Conservation (phyloP, 2,113 vertebrate species). For the Petrocephalus microphthalmus region DNA sequence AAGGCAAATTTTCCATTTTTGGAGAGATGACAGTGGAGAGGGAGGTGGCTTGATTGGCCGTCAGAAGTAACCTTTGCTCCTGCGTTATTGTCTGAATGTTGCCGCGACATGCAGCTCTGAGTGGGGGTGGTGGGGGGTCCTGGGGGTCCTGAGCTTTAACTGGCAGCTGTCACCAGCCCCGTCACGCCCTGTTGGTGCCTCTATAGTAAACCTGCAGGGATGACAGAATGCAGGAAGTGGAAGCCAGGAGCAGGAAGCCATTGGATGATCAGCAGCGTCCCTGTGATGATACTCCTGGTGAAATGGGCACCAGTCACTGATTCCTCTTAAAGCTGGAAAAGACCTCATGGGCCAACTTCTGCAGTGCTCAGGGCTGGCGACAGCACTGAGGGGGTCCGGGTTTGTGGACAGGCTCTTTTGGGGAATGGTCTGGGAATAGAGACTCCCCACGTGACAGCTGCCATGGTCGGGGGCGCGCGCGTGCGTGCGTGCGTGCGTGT, state of each 20-base stretch:
- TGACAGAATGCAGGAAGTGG: not conserved
- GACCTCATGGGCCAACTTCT: not conserved
- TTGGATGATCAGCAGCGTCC: not conserved
- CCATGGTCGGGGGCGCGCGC: slow-evolving; percentile 32
- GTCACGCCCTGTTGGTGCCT: not conserved
- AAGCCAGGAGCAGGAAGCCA: not conserved
- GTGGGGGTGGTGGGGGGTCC: slow-evolving; percentile 31
- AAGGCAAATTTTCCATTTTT: not conserved
- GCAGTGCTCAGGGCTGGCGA: not conserved
- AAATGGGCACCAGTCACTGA: not conserved
- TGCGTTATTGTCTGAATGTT: slow-evolving; percentile 97
- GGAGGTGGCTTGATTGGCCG: slow-evolving; percentile 51
- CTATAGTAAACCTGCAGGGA: not conserved
- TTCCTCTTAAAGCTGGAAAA: not conserved
- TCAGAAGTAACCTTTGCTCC: slow-evolving; percentile 59
- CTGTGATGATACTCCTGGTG: not conserved
- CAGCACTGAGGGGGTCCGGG: not conserved
- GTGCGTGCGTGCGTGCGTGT: not conserved
- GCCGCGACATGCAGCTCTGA: slow-evolving; percentile 70
- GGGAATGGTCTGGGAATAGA: not conserved
- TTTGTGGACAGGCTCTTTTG: not conserved
- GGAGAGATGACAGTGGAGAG: not conserved
- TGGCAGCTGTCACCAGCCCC: slow-evolving; percentile 26
- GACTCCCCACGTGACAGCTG: slow-evolving; percentile 53
- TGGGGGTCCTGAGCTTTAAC: slow-evolving; percentile 33